Evolutionary conservation across 2,888 invertebrate species (phyloP).

Genomic region (Baccha elongata): DNA sequence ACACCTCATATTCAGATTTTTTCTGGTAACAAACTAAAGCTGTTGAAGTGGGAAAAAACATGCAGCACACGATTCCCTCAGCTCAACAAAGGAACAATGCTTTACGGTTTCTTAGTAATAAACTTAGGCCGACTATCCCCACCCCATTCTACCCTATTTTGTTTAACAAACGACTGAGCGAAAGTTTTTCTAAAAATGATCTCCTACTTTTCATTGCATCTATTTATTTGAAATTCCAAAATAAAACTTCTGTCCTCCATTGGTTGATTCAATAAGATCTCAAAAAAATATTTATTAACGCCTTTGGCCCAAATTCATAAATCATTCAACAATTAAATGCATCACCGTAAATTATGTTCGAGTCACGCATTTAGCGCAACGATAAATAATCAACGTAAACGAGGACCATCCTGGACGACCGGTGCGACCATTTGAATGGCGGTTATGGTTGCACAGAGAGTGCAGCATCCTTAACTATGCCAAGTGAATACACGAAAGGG

Average conservation of each 20-base stretch:
- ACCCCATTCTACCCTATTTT: too few relatives aligned
- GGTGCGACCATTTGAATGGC: slow-evolving; percentile 1
- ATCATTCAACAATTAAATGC: slow-evolving; percentile 71
- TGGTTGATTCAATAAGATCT: slow-evolving; percentile 64
- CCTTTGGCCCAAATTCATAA: slow-evolving; percentile 67
- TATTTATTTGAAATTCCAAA: not conserved
- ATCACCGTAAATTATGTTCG: slow-evolving; percentile 68
- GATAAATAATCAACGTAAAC: slow-evolving; percentile 59
- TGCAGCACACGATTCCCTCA: too few relatives aligned
- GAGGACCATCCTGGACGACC: not conserved
- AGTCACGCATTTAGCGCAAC: slow-evolving; percentile 69
- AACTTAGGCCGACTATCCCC: too few relatives aligned
- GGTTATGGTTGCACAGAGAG: not conserved
- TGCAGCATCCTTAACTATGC: slow-evolving; percentile 19
- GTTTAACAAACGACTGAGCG: too few relatives aligned
- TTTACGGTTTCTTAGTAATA: too few relatives aligned
- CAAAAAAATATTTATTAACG: slow-evolving; percentile 69
- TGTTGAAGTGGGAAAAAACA: too few relatives aligned
- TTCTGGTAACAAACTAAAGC: too few relatives aligned
- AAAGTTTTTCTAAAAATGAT: not conserved
- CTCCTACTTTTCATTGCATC: slow-evolving; percentile 20
- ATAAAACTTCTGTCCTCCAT: slow-evolving; percentile 4
- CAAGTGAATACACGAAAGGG: slow-evolving; percentile 37
- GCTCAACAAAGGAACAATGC: too few relatives aligned
- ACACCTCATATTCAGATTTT: too few relatives aligned